Base-by-base conservation (phyloP, 2,888 invertebrate species). In the Thymelicus lineola region DNA sequence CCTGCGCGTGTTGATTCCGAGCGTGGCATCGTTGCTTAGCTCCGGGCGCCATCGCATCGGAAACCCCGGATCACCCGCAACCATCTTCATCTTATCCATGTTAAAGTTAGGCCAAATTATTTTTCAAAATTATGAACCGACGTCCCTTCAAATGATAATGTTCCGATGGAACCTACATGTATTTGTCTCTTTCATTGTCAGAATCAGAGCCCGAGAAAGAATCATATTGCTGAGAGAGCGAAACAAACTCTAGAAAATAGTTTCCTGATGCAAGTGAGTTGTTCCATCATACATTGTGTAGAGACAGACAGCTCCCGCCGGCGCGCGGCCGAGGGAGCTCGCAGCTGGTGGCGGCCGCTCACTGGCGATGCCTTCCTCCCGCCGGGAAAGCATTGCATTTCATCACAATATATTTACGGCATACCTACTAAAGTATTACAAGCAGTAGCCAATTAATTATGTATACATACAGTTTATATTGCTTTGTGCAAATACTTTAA, bases 181-280 rank as follows among this genome's bases (percentile, higher is more conserved):
- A 77, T 87, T 82, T 85, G n/a, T 83, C 82, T 90, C 82, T 90
- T 86, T 91, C 88, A 79, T 92, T 90, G 86, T 91, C 91, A 93
- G 92, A 92, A 82, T 88, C 91, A 91, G 87, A 92, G 91, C 86
- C 92, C 93, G 81, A 88, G 93, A 90, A 90, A 90, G 86, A 92
- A 89, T 87, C 92, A 90, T 89, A 92, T 93, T 79, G 92, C 91
- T 82, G 93, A 93, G 90, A 90, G 93, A 85, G 93, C 93, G 83
- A 93, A 93, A 91, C 93, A 93, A 86, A 87, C 90, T 70, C 89
- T 93, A 91, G 93, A 93, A 78, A 92, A 89, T 89, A 91, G 85
- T 88, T 93, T 91, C 91, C 92, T 93, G 91, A 75, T 89, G 80
- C 93, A 93, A 93, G 93, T 93, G 93, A 93, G 93, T 93, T 79